These are phyloP conservation scores for Scaptomyza hsui DNA, from an alignment of 1,140 invertebrate species.

Conservation along the genomic window DNA sequence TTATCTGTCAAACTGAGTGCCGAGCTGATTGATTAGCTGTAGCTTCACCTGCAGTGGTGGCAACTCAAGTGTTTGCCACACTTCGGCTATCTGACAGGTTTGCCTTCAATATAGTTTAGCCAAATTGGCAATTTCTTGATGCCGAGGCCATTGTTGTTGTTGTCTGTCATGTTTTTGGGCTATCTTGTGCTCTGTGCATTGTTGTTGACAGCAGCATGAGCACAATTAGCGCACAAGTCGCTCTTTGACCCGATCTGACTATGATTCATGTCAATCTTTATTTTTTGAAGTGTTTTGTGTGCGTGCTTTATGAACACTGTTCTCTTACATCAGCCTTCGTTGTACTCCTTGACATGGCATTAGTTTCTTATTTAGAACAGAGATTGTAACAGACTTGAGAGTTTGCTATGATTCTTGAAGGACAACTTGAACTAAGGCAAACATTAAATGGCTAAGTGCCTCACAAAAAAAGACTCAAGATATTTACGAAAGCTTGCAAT, in stretches of 20 bases:
- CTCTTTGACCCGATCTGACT: conserved; percentile 43
- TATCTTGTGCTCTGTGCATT: not conserved
- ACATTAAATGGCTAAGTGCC: not conserved
- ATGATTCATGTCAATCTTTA: conserved; percentile 54
- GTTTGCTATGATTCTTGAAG: not conserved
- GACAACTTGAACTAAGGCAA: not conserved
- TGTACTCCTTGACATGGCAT: conserved; percentile 26
- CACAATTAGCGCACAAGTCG: conserved; percentile 65
- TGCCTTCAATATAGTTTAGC: conserved; percentile 15
- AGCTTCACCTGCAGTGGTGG: conserved; percentile 40
- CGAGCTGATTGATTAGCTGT: conserved; percentile 68
- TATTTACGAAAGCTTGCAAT: not conserved
- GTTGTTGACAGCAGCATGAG: conserved; percentile 51
- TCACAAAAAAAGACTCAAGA: not conserved
- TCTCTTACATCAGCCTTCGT: conserved; percentile 26
- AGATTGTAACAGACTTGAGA: conserved; percentile 2
- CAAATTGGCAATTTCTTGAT: conserved; percentile 49
- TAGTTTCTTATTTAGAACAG: conserved; percentile 7
- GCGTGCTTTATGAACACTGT: conserved; percentile 12
- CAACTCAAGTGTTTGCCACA: conserved; percentile 49
- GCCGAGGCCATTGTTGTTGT: conserved; percentile 18
- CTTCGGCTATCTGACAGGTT: conserved; percentile 22
- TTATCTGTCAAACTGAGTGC: conserved; percentile 12
- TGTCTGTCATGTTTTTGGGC: conserved; percentile 22
- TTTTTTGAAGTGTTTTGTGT: conserved; percentile 50